These are phyloP conservation scores for Pogonomyrmex barbatus DNA, from an alignment of 1,140 invertebrate species.

Conservation along the genomic window DNA sequence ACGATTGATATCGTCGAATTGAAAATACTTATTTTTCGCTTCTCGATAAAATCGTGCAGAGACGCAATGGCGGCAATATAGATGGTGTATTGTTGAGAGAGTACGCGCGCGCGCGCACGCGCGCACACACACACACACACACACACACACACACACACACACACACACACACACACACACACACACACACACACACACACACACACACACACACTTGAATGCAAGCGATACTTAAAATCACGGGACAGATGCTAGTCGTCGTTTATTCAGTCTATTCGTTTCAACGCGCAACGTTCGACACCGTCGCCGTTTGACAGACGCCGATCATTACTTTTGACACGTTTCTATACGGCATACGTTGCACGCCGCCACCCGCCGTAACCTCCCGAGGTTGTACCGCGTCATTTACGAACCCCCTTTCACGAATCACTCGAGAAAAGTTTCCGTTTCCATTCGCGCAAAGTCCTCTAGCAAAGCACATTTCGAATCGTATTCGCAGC, in stretches of 20 bases:
- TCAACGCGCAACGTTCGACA: conserved; percentile 44
- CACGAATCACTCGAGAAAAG: conserved; percentile 67
- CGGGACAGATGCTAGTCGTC: conserved; percentile 4
- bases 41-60: not conserved
- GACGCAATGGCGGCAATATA: conserved; percentile 23
- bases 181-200: no score
- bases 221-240: conserved; percentile 43
- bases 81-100: conserved; percentile 29
- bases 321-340: conserved; percentile 76
- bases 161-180: no score
- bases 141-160: no score
- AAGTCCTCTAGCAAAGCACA: conserved; percentile 15
- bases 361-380: conserved; percentile 1
- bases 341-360: conserved; percentile 53
- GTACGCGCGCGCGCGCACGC: not conserved
- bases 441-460: conserved; percentile 5
- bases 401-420: conserved; percentile 75
- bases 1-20: conserved; percentile 42
- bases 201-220: no score
- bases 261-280: conserved; percentile 40
- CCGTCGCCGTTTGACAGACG: conserved; percentile 69
- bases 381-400: conserved; percentile 37
- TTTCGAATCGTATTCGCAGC: conserved; percentile 14
- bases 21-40: conserved; percentile 49
- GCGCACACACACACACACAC: no score